Base-by-base conservation (phyloP, 2,888 invertebrate genomes). In the Nymphalis urticae region DNA sequence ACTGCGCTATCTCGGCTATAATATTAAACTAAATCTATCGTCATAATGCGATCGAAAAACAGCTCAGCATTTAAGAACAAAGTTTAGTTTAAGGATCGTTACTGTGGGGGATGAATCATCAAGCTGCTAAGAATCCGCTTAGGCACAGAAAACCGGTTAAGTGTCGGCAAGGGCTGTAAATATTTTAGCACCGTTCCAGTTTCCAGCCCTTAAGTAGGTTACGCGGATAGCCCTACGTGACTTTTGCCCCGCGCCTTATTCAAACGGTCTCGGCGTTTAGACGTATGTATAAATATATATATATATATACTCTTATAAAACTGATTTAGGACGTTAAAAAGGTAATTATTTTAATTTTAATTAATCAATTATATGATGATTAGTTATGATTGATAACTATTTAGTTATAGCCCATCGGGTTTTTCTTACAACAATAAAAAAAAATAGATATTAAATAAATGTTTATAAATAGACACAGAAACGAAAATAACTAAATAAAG, bases 151-250 rank as follows among this genome's bases (percentile, higher is more conserved):
- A 66, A 62, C 66, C 59, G 72, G 70, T 62, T 65, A 70, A 73
- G 73, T 68, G 75, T 71, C 76, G 76, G 75, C 73, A 70, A 71
- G 64, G 62, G 75, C 78, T 79, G 79, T 82, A 78, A 81, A 81
- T 82, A 81, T 81, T 82, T 78, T 77, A 79, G 74, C 72, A 72
- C 72, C 76, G 80, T 70, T 75, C 81, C 75, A 79, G 74, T 80
- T 81, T 74, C 76, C 72, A 61, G 59, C 76, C 68, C 70, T 81
- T 79, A 72, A 81, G 79, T 81, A 79, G 82, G 82, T 82, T 82
- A 82, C 76, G 68, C 69, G 73, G 74, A 56, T 56, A 66, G 62
- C 64, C 65, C 69, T 65, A 71, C 72, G 69, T 71, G 74, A 71
- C 72, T 72, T 62, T 65, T 69, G 48, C 65, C 66, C 65, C 67